Base-by-base conservation (phyloP, 2,888 invertebrate genomes). In the Leucoma salicis region DNA sequence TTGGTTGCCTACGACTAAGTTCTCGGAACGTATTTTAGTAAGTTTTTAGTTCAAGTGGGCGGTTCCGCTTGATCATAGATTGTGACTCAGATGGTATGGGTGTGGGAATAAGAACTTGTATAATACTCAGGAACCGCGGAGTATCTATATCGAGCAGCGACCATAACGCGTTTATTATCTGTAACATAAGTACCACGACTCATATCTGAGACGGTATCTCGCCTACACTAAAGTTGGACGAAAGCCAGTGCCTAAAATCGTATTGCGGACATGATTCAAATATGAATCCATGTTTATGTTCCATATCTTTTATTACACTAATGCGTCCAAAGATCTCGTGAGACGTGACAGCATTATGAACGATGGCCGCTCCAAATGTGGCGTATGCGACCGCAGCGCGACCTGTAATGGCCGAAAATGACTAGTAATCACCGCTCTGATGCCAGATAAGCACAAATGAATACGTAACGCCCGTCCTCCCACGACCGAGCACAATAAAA, bases 391-490 rank as follows among this genome's bases (percentile, higher is more conserved):
- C 71, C 71, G 64, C 68, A 57, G 54, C 57, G 49, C 61, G 63
- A 63, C 70, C 67, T 71, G 57, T 68, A 67, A 72, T 62, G 65
- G 65, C 67, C 72, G 70, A 53, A 77, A 82, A 81, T 74, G 72
- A 74, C 77, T 79, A 75, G 81, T 78, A 82, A 84, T 80, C 71
- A 70, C 70, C 67, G 67, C 57, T 63, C 72, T 61, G 86, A 85
- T 86, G 78, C 70, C 63, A 82, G 87, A 87, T 87, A 88, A 87
- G 79, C 77, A 63, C 78, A 80, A 82, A 87, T 83, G 86, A 86
- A 85, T 84, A 84, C 83, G 82, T 84, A 82, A 82, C 78, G 76
- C 73, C 69, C 66, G 71, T 78, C 80, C 80, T 83, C 87, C 84
- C 85, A 83, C 85, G 78, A 70, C 70, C 72, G 69, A 66, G 67